Evolutionary conservation across 2,113 vertebrate species (phyloP).

Genomic region (Eurypyga helias): DNA sequence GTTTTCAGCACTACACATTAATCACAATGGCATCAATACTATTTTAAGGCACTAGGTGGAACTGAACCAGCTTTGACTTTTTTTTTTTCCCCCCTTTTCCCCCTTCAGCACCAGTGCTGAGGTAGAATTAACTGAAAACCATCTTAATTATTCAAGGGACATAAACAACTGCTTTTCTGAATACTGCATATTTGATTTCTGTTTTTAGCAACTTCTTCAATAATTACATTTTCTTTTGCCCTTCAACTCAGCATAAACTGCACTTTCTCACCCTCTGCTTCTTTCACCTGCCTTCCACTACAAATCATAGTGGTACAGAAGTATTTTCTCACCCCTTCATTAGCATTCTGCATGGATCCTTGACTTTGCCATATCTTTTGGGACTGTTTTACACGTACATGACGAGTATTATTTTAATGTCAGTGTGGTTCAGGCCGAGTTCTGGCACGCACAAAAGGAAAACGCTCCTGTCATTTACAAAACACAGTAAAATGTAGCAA

Average conservation of each 20-base stretch:
- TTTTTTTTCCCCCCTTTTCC: not conserved
- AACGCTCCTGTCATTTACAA: not conserved
- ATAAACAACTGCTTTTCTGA: not conserved
- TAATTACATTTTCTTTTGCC: slow-evolving; percentile 26
- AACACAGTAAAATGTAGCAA: not conserved
- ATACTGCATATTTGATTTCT: not conserved
- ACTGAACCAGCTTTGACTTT: not conserved
- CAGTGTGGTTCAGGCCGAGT: not conserved
- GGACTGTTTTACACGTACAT: not conserved
- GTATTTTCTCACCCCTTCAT: not conserved
- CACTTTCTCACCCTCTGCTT: not conserved
- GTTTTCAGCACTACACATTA: not conserved
- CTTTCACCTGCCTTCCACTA: not conserved
- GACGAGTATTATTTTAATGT: not conserved
- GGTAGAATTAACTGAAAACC: slow-evolving; percentile 13
- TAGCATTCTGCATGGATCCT: not conserved
- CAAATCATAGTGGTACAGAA: not conserved
- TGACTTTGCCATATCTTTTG: not conserved
- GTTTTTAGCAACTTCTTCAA: not conserved
- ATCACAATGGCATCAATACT: not conserved
- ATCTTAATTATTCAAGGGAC: not conserved
- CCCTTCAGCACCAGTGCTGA: not conserved
- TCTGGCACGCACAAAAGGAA: not conserved
- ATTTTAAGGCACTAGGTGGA: not conserved
- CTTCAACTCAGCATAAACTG: not conserved